Evolutionary conservation across 2,113 vertebrate species (phyloP).

Genomic region (Xenotilapia flavipinnis): DNA sequence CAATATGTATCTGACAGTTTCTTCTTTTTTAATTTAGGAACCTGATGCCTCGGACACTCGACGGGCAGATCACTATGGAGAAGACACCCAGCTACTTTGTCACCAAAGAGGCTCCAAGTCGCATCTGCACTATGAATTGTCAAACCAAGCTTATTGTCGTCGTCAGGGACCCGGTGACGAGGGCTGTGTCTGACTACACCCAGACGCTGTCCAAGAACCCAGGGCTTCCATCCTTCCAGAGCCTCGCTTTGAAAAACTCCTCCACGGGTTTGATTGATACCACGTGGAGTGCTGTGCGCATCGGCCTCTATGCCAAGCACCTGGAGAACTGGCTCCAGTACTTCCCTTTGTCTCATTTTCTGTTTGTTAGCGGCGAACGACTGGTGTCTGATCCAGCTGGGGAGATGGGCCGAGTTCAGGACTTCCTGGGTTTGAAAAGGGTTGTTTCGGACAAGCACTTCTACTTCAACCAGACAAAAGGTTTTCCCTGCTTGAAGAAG

Average conservation of each 20-base stretch:
- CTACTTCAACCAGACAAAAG: slow-evolving; percentile 94
- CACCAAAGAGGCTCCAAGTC: slow-evolving; percentile 82
- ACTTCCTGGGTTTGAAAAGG: slow-evolving; percentile 87
- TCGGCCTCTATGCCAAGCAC: slow-evolving; percentile 90
- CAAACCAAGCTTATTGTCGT: slow-evolving; percentile 90
- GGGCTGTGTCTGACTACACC: slow-evolving; percentile 89
- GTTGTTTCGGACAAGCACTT: slow-evolving; percentile 89
- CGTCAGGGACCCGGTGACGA: slow-evolving; percentile 86
- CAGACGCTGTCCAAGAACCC: slow-evolving; percentile 91
- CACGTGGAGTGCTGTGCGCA: slow-evolving; percentile 87
- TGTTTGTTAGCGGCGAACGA: slow-evolving; percentile 89
- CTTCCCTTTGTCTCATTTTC: slow-evolving; percentile 83
- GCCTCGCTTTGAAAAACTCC: slow-evolving; percentile 82
- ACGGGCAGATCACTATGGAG: slow-evolving; percentile 95
- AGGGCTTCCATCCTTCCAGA: slow-evolving; percentile 82
- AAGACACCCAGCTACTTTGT: slow-evolving; percentile 96
- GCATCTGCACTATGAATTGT: slow-evolving; percentile 82
- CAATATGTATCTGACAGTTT: neutral
- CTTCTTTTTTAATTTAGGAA: slow-evolving; percentile 65
- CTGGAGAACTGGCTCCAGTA: slow-evolving; percentile 88
- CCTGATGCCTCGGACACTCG: slow-evolving; percentile 87
- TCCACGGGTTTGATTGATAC: slow-evolving; percentile 82
- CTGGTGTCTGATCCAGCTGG: slow-evolving; percentile 85
- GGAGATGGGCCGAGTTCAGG: slow-evolving; percentile 88
- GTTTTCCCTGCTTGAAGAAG: slow-evolving; percentile 94